Evolutionary conservation across 2,113 vertebrate species (phyloP).

Genomic region (Drymodes brunneopygia): DNA sequence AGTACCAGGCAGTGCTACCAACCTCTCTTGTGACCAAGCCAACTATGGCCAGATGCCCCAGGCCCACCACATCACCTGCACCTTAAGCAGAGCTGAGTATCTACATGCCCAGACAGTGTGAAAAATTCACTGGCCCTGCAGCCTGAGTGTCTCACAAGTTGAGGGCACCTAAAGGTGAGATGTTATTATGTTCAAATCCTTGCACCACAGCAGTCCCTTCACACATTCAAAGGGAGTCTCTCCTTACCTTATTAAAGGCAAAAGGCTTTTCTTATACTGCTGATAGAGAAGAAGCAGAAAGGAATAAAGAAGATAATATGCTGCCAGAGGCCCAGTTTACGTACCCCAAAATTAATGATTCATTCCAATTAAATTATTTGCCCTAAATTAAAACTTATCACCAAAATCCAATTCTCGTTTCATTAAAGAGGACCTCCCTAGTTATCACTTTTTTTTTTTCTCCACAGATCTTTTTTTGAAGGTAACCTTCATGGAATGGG

Average conservation of each 20-base stretch:
- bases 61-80: background rate
- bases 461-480: background rate
- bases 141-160: background rate
- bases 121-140: background rate
- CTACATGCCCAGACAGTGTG: background rate
- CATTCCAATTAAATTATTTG: constrained; percentile 60
- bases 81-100: background rate
- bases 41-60: background rate
- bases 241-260: background rate
- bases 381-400: constrained; percentile 53
- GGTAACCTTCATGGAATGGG: background rate
- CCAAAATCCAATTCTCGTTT: constrained; percentile 35
- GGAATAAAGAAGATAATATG: constrained; percentile 2
- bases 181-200: background rate
- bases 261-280: background rate
- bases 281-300: background rate
- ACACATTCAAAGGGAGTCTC: background rate
- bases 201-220: background rate
- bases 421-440: constrained; percentile 33
- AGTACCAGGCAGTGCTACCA: background rate
- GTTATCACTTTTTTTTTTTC: background rate
- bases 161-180: background rate
- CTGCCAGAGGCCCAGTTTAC: constrained; percentile 36
- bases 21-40: background rate
- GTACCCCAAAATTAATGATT: constrained; percentile 40